phyloP scores from a whole-genome alignment of 2,888 invertebrate genomes.

The Apocheima hispidaria region DNA sequence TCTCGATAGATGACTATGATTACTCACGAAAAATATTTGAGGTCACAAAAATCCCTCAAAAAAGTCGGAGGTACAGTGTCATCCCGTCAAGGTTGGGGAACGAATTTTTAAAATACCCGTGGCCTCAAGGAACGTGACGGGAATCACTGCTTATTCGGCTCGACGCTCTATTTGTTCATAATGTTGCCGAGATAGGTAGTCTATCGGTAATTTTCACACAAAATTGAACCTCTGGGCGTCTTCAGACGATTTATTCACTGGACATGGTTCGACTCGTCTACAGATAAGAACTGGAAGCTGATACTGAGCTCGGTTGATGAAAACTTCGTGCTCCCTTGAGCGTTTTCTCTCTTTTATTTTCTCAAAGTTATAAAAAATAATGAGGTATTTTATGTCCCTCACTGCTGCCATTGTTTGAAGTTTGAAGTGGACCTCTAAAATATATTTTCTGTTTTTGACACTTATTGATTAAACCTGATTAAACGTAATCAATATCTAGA shows the following conservation, averaged over 20 bases:
- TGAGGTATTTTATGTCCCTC: slow-evolving; percentile 73
- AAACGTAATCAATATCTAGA: slow-evolving; percentile 21
- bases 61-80: slow-evolving; percentile 42
- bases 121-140: slow-evolving; percentile 67
- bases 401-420: slow-evolving; percentile 65
- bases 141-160: slow-evolving; percentile 61
- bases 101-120: slow-evolving; percentile 68
- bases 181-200: slow-evolving; percentile 33
- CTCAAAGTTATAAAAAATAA: slow-evolving; percentile 75
- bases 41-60: slow-evolving; percentile 32
- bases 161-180: slow-evolving; percentile 55
- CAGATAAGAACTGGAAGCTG: slow-evolving; percentile 64
- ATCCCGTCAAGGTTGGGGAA: slow-evolving; percentile 53
- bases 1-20: slow-evolving; percentile 9
- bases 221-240: slow-evolving; percentile 72
- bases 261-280: slow-evolving; percentile 62
- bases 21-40: slow-evolving; percentile 37
- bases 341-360: slow-evolving; percentile 67
- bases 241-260: slow-evolving; percentile 72
- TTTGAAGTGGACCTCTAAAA: slow-evolving; percentile 46
- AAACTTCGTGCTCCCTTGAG: slow-evolving; percentile 64
- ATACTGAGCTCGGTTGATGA: slow-evolving; percentile 62
- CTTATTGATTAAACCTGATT: slow-evolving; percentile 31
- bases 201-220: slow-evolving; percentile 71
- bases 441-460: slow-evolving; percentile 43